Base-by-base conservation (phyloP, 1,140 invertebrate species). In the Euglossa dilemma region DNA sequence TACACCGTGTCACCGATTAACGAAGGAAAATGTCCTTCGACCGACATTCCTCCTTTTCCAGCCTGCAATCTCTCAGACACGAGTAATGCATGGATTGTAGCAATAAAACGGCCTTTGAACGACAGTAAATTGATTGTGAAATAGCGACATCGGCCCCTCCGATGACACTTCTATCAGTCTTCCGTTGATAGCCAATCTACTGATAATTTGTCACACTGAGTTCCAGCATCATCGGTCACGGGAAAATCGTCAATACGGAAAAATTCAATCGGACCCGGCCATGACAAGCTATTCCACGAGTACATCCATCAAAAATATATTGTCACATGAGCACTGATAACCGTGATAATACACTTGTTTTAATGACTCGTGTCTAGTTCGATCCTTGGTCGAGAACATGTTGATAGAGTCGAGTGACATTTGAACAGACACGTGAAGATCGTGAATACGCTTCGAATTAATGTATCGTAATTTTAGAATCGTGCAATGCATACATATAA, bases 331-430 rank as follows among this genome's bases (percentile, higher is more conserved):
- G 74, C 73, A 66, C 18, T 54, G 75, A 59, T 59, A 66, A 47
- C 57, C 50, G 12, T 47, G 28, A 72, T 67, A 77, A 72, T 69
- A 67, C 56, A 69, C 71, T 59, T 47, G 56, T 69, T 82, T 85
- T 86, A 85, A 86, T 75, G 75, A 79, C 50, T 72, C 28, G 47
- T 25, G 45, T 12, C 47, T 7, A 25, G 9, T 47, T 76, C 75
- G 56, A 57, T 54, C n/a, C 43, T 63, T 56, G 73, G 70, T 83
- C 85, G 77, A 87, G 89, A 83, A 87, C 85, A 89, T 87, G 87
- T 50, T 88, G 83, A 84, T 87, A 87, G 87, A 85, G 73, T 77
- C 74, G 66, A 79, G 87, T 89, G 86, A 71, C 86, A 80, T 76
- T 69, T 82, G 81, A 83, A 82, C 66, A 85, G 59, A 69, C 70